Evolutionary conservation across 2,113 vertebrate species (phyloP).

Genomic region (Mugil cephalus): DNA sequence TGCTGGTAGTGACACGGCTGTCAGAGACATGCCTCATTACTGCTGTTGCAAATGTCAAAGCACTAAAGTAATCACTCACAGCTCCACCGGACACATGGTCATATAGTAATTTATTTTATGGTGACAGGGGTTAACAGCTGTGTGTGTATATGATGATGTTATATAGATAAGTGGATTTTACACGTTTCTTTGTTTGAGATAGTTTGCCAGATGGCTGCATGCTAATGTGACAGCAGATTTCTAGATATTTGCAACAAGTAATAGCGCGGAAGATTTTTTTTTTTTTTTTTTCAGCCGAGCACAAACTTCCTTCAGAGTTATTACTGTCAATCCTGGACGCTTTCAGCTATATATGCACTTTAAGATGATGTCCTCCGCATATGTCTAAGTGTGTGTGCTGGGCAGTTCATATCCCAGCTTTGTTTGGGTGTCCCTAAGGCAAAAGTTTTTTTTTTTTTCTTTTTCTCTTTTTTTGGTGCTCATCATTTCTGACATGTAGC

Average conservation of each 20-base stretch:
- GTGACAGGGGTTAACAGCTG: slow-evolving; percentile 64
- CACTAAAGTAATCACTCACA: slow-evolving; percentile 83
- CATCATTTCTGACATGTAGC: neutral
- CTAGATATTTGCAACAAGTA: slow-evolving; percentile 65
- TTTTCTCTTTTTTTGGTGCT: neutral
- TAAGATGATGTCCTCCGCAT: slow-evolving; percentile 17
- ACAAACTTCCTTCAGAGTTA: slow-evolving; percentile 73
- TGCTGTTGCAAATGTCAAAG: slow-evolving; percentile 85
- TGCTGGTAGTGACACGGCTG: slow-evolving; percentile 82
- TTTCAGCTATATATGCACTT: slow-evolving; percentile 45
- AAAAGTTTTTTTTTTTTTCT: neutral
- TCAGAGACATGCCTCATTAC: slow-evolving; percentile 86
- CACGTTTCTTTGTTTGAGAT: slow-evolving; percentile 30
- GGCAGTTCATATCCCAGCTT: slow-evolving; percentile 21
- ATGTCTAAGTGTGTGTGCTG: slow-evolving; percentile 17
- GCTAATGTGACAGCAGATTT: slow-evolving; percentile 69
- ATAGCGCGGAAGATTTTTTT: slow-evolving; percentile 47
- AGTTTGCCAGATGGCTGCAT: slow-evolving; percentile 46
- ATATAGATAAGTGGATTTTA: slow-evolving; percentile 39
- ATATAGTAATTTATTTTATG: slow-evolving; percentile 68
- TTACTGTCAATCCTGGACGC: slow-evolving; percentile 68
- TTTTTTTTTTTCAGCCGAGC: slow-evolving; percentile 37
- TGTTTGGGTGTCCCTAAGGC: neutral
- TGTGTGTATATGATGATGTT: slow-evolving; percentile 36
- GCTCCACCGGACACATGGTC: slow-evolving; percentile 77